Percentiles rank a stretch among this genome's conserved stretches.
These are phyloP conservation scores for Dasyornis broadbenti DNA, from an alignment of 2,113 vertebrate species.

Conservation along the genomic window DNA sequence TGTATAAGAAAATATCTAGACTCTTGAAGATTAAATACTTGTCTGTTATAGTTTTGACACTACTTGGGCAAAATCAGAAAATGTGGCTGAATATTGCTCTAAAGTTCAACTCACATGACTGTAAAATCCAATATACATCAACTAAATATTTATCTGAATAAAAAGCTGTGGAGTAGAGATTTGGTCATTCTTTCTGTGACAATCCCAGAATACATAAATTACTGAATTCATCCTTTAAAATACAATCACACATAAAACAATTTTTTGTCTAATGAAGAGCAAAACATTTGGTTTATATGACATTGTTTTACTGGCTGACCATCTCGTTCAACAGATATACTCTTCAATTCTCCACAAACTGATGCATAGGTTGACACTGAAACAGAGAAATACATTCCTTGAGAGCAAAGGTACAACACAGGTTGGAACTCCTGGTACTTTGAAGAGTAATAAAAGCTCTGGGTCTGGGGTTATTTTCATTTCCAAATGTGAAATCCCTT, in stretches of 20 bases:
- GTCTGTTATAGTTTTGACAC: not conserved
- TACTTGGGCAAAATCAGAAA: not conserved
- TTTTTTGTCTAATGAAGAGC: not conserved
- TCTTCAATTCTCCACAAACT: not conserved
- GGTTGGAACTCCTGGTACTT: not conserved
- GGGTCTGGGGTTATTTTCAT: accelerated
- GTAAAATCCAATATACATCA: not conserved
- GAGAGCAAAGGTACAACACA: not conserved
- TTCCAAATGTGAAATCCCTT: not conserved
- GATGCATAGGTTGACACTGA: not conserved
- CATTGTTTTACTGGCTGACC: not conserved
- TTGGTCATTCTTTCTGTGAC: not conserved
- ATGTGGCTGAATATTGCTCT: not conserved
- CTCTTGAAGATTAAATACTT: not conserved
- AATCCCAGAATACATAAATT: not conserved
- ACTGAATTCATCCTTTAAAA: not conserved
- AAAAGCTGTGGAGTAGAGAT: not conserved
- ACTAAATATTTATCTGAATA: not conserved
- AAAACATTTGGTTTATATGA: not conserved
- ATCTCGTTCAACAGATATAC: not conserved
- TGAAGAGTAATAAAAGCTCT: not conserved
- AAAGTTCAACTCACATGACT: not conserved
- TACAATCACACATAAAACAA: not conserved
- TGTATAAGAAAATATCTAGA: not conserved
- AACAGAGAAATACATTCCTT: not conserved